A percentile compares a stretch with the other conserved stretches of the same genome.
Evolutionary conservation across 1,140 invertebrate genomes (phyloP).

Genomic region (Macrostomum lignano): DNA sequence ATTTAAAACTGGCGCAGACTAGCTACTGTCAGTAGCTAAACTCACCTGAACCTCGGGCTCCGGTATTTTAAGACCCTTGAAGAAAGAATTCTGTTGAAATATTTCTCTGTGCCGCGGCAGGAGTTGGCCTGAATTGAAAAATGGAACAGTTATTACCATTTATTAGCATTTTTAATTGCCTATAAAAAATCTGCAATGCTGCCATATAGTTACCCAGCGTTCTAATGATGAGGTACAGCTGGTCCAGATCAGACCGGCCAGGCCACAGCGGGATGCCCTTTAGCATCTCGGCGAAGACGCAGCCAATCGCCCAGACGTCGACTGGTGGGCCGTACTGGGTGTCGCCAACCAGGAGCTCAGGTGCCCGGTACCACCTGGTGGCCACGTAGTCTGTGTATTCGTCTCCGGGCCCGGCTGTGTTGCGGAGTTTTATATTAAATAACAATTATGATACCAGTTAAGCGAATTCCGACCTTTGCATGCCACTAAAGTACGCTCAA

Average conservation of each 20-base stretch:
- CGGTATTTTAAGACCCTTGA: no score
- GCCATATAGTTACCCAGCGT: slow-evolving; percentile 14
- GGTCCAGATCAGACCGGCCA: slow-evolving; percentile 28
- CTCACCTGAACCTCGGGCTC: no score
- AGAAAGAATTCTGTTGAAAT: no score
- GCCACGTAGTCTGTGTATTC: slow-evolving; percentile 24
- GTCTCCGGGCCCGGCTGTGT: slow-evolving; percentile 9
- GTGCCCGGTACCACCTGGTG: slow-evolving; percentile 73
- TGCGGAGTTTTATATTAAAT: no score
- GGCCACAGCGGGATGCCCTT: slow-evolving; percentile 26
- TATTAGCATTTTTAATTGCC: no score
- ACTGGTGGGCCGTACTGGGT: slow-evolving; percentile 56
- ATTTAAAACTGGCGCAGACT: no score
- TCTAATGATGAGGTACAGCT: slow-evolving; percentile 27
- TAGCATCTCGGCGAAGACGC: slow-evolving; percentile 23
- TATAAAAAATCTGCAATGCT: neutral
- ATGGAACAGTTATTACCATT: no score
- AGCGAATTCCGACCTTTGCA: no score
- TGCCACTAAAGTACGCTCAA: no score
- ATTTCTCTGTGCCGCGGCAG: no score
- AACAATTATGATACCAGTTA: neutral
- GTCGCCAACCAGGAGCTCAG: slow-evolving; percentile 71
- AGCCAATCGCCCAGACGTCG: slow-evolving; percentile 28
- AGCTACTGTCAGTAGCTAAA: no score
- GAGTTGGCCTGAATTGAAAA: no score